A percentile compares a stretch with the other conserved stretches of the same genome.
Evolutionary conservation across 2,888 invertebrate species (phyloP).

Genomic region (Ormyrus labotus): DNA sequence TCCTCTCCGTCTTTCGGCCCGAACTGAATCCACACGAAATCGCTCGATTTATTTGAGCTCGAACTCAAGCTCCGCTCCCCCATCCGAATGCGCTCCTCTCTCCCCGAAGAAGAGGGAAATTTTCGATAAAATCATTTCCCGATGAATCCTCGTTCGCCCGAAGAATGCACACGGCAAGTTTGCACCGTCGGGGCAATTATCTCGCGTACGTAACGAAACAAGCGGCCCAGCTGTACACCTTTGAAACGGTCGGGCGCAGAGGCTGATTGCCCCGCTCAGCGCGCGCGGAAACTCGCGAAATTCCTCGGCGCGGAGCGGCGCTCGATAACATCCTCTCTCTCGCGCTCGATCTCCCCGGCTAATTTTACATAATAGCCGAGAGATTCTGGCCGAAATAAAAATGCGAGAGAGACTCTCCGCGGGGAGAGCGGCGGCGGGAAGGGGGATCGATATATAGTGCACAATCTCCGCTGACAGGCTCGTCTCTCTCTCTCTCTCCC

Average conservation of each 20-base stretch:
- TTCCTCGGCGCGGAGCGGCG: no score
- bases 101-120: no score
- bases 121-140: no score
- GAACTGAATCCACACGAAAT: conserved; percentile 33
- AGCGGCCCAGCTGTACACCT: neutral
- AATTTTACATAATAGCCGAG: conserved; percentile 34
- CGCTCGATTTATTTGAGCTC: conserved; percentile 35
- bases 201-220: neutral
- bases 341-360: neutral
- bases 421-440: neutral
- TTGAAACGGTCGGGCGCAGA: conserved; percentile 13
- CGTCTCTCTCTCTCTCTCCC: neutral
- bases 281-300: no score
- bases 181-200: neutral
- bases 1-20: neutral
- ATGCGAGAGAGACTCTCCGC: neutral
- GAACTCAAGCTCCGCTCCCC: neutral
- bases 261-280: neutral
- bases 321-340: neutral
- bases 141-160: neutral
- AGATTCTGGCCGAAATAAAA: neutral
- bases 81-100: no score
- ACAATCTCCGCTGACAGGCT: conserved; percentile 39
- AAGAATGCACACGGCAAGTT: neutral
- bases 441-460: conserved; percentile 14